phyloP scores from a whole-genome alignment of 2,888 invertebrate species.

The Drosophila stalkeri region DNA sequence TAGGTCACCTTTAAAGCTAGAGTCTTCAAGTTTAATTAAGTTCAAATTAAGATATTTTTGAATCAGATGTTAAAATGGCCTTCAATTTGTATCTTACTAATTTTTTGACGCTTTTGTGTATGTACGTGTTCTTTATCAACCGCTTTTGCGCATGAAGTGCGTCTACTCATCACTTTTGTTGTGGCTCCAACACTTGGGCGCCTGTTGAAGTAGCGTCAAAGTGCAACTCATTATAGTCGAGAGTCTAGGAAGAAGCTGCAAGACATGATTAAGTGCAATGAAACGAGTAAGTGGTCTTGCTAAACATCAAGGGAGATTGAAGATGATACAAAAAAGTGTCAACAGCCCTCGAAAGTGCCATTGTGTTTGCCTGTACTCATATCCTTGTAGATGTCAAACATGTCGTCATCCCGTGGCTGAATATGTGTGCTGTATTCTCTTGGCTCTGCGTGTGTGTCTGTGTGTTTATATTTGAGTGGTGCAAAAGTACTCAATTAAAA shows the following conservation, averaged over 20 bases:
- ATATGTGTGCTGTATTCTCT: not conserved
- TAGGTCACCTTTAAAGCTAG: no score
- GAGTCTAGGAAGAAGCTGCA: conserved; percentile 41
- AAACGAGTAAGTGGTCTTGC: conserved; percentile 71
- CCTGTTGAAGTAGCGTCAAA: conserved; percentile 65
- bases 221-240: conserved; percentile 78
- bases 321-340: conserved; percentile 54
- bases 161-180: conserved; percentile 50
- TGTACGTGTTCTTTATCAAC: conserved; percentile 12
- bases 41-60: no score
- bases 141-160: conserved; percentile 3
- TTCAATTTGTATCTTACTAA: not conserved
- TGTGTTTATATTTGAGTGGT: conserved; percentile 51
- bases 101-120: conserved; percentile 6
- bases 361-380: conserved; percentile 68
- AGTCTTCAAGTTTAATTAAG: no score
- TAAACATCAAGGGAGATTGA: conserved; percentile 39
- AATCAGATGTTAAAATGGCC: not conserved
- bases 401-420: conserved; percentile 19
- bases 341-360: conserved; percentile 70
- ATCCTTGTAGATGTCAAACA: conserved; percentile 48
- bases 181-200: conserved; percentile 60
- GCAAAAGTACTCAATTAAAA: conserved; percentile 79
- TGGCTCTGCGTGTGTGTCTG: conserved; percentile 1
- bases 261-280: conserved; percentile 79